Evolutionary conservation across 2,888 invertebrate genomes (phyloP), one percentile per base, ranked within the genome.

Genomic region (Sthenelais limicola): DNA sequence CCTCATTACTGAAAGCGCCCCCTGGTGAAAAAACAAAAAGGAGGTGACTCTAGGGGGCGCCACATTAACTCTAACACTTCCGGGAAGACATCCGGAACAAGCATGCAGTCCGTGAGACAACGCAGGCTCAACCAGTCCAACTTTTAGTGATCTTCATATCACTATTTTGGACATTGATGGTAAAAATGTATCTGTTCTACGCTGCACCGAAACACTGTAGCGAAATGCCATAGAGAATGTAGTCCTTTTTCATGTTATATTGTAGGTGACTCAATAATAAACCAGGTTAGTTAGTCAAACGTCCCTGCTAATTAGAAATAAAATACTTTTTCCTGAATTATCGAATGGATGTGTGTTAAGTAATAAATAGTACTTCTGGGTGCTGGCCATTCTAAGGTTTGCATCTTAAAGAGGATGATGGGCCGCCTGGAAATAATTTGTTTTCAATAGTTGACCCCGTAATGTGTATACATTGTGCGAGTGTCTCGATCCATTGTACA

Each of bases 181-280:
- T 56, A 56, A 33, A n/a, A 18, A 18, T 56, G 26, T n/a, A 18
- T 33, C 49, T 49, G 7, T 49, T 62, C 35, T 62, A 18, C 15
- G 15, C 35, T 24, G 7, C 24, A 35, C 38, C 43, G 24, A 26
- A 32, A 28, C 56, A 56, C n/a, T 3, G 62, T 35, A 62, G 62
- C 62, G 7, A 24, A 28, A 56, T 56, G 56, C 38, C 43, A 35
- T n/a, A n/a, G n/a, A n/a, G n/a, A n/a, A n/a, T n/a, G 62, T 62
- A 62, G 38, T 21, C 43, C 62, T 62, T n/a, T n/a, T 62, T 62
- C 35, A 62, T 62, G 62, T 62, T 62, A 62, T 62, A 62, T 62
- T 62, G 62, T 62, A 62, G 62, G 26, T 24, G 26, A 62, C n/a
- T 38, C 21, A n/a, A 33, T 7, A 33, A 33, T 62, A 62, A 3